Evolutionary conservation across 1,140 invertebrate species (phyloP).

Genomic region (Diachasma alloeum): DNA sequence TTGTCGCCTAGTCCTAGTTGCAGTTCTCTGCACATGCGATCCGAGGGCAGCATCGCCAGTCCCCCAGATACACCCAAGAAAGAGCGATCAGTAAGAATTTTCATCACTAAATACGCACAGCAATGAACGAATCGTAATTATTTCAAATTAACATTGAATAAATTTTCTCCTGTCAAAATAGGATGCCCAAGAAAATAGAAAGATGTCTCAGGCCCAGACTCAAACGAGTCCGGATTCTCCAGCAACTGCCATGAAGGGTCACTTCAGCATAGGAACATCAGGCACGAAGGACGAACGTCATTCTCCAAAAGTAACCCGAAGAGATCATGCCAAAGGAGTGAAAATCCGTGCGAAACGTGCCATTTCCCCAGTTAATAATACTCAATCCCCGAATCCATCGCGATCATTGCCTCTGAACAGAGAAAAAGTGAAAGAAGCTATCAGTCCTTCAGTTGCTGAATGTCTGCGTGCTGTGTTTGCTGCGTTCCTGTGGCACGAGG

Average conservation of each 20-base stretch:
- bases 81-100: conserved; percentile 50
- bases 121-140: conserved; percentile 16
- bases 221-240: conserved; percentile 78
- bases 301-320: conserved; percentile 72
- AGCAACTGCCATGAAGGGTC: conserved; percentile 64
- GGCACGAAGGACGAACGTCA: conserved; percentile 68
- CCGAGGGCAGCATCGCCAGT: conserved; percentile 63
- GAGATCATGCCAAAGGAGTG: conserved; percentile 66
- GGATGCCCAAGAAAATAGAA: conserved; percentile 54
- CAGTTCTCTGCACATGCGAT: conserved; percentile 67
- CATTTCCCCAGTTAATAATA: conserved; percentile 68
- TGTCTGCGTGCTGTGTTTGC: conserved; percentile 93
- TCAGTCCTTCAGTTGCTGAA: conserved; percentile 93
- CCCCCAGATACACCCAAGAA: conserved; percentile 65
- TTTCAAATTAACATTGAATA: background rate
- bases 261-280: conserved; percentile 71
- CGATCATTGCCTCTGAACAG: conserved; percentile 54
- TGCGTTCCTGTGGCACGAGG: conserved; percentile 96
- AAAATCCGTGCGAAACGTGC: conserved; percentile 69
- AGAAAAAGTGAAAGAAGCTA: conserved; percentile 77
- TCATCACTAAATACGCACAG: background rate
- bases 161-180: conserved; percentile 26
- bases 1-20: conserved; percentile 70
- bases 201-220: conserved; percentile 76
- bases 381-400: conserved; percentile 51